Conservation (phyloP, 2,888 invertebrate genomes). For the Neocrepidodera transversa region DNA sequence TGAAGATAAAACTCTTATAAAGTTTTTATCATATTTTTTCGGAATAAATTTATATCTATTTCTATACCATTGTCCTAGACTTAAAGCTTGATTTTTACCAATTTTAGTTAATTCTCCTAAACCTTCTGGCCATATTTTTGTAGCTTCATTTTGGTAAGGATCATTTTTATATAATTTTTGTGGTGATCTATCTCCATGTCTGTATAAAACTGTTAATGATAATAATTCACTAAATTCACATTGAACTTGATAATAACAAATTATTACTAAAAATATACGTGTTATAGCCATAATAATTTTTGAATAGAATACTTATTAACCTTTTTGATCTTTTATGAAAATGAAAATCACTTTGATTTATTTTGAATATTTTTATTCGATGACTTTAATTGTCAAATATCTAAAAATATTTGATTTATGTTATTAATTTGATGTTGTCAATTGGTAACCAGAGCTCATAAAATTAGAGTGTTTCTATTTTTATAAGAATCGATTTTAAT, state of each 20-base stretch:
- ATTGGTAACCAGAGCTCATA: neutral
- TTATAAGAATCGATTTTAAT: neutral
- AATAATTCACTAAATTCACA: slow-evolving; percentile 16
- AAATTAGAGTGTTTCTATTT: slow-evolving; percentile 3
- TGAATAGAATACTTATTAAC: no score
- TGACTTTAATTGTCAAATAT: no score
- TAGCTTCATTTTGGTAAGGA: slow-evolving; percentile 13
- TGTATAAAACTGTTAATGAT: slow-evolving; percentile 31
- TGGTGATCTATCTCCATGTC: slow-evolving; percentile 31
- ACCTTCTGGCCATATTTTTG: slow-evolving; percentile 33
- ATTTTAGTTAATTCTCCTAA: slow-evolving; percentile 28
- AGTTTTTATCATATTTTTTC: slow-evolving; percentile 61
- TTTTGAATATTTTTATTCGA: no score
- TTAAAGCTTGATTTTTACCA: slow-evolving; percentile 15
- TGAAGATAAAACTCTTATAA: slow-evolving; percentile 71
- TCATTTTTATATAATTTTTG: slow-evolving; percentile 26
- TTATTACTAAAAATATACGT: no score
- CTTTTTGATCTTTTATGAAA: no score
- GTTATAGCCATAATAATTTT: no score
- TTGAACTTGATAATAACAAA: no score
- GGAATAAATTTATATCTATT: slow-evolving; percentile 69
- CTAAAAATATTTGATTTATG: no score
- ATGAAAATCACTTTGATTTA: no score
- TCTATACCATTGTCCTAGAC: slow-evolving; percentile 74
- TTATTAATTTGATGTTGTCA: no score